Base-by-base conservation (phyloP, 2,113 vertebrate genomes). In the Siniperca knerii region DNA sequence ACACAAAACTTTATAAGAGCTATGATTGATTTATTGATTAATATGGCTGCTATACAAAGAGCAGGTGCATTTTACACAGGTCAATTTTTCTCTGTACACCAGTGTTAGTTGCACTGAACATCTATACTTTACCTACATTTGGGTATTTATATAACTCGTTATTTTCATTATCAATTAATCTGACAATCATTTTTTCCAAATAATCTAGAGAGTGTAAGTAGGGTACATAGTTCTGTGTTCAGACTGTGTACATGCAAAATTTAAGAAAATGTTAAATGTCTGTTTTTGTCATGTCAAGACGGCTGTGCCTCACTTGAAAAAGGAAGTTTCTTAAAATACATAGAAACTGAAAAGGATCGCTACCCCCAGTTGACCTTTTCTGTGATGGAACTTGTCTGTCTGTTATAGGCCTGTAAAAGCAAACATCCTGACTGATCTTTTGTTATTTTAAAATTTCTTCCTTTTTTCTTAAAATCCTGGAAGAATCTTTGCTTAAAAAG, bases 311-410 rank as follows among this genome's bases (percentile, higher is more conserved):
- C 18, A 15, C 25, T 21, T 4, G 9, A 52, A 8, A 54, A 50
- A 18, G 13, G 0, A 21, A 44, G 64, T 29, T 37, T 58, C 42
- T 58, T 74, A 20, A 23, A 61, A 75, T 23, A 37, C 33, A 35
- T 0, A 2, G 12, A 40, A 37, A 44, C 3, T 18, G 33, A 58
- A 54, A 77, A 48, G 1, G 21, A 8, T 0, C 0, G 37, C 42
- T 21, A 46, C 77, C 65, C 69, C 35, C 79, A 48, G 48, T 82
- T 90, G 62, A 87, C 80, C 84, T 83, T 79, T 54, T 46, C 62
- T 40, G 57, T 78, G 86, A 81, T 73, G 60, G 29, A 75, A 29
- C 81, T 48, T 23, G 46, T 77, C 66, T 29, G 46, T 76, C 64
- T 40, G 62, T 68, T 35, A 20, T 57, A 75, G 65, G 50, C 29